Evolutionary conservation across 2,888 invertebrate genomes (phyloP).

Genomic region (Icerya purchasi): DNA sequence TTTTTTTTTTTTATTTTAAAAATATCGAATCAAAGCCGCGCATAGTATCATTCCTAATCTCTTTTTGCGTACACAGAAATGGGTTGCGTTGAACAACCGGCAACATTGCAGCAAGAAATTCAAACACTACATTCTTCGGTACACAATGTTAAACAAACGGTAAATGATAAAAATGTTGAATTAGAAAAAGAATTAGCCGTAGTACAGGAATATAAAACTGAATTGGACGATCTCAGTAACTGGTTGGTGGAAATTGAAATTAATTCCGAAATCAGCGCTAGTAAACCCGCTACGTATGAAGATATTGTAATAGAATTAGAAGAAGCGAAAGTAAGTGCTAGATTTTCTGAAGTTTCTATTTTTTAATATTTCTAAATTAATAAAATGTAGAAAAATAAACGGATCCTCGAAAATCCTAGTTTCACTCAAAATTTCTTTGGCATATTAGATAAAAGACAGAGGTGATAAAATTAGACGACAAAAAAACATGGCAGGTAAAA

Average conservation of each 20-base stretch:
- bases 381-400: too few species aligned
- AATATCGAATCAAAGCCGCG: too few species aligned
- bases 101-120: slow-evolving; percentile 2
- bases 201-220: slow-evolving; percentile 12
- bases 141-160: slow-evolving; percentile 2
- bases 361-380: not conserved
- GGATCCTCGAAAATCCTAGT: too few species aligned
- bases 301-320: slow-evolving; percentile 62
- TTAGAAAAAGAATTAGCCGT: slow-evolving; percentile 6
- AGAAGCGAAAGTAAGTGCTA: slow-evolving; percentile 31
- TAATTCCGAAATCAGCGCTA: slow-evolving; percentile 40
- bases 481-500: too few species aligned
- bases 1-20: too few species aligned
- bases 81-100: slow-evolving; percentile 9
- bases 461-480: too few species aligned
- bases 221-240: slow-evolving; percentile 23
- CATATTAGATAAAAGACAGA: too few species aligned
- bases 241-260: slow-evolving; percentile 74
- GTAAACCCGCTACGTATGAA: slow-evolving; percentile 41
- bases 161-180: slow-evolving; percentile 5
- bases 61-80: too few species aligned
- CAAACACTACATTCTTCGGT: slow-evolving; percentile 7
- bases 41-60: too few species aligned
- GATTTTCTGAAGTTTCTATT: not conserved
- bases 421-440: too few species aligned